Conservation (phyloP, 1,140 invertebrate genomes). For the Diachasma alloeum region DNA sequence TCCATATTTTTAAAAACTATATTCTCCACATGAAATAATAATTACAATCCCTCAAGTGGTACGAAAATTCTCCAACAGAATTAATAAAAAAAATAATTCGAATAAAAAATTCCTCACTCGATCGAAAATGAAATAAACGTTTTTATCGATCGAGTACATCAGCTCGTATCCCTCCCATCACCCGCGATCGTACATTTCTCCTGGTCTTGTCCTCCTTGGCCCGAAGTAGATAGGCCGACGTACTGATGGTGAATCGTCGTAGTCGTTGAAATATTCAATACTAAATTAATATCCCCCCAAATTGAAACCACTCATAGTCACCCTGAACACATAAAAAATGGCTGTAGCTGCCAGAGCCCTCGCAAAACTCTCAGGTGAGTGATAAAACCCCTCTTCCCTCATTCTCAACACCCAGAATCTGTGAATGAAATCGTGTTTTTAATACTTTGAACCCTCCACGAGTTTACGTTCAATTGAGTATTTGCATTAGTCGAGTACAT, state of each 20-base stretch:
- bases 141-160: too few species aligned
- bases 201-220: constrained; percentile 43
- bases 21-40: too few species aligned
- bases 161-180: too few species aligned
- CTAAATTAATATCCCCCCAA: neutral
- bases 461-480: neutral
- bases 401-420: too few species aligned
- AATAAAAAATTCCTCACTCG: too few species aligned
- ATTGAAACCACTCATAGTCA: constrained; percentile 29
- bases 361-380: constrained; percentile 59
- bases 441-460: neutral
- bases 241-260: constrained; percentile 50
- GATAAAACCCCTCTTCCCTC: neutral
- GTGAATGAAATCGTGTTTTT: neutral
- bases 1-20: too few species aligned
- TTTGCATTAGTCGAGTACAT: neutral
- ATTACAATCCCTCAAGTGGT: too few species aligned
- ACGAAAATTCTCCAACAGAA: too few species aligned
- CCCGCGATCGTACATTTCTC: constrained; percentile 27
- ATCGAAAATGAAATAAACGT: too few species aligned
- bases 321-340: constrained; percentile 50
- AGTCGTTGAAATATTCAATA: neutral
- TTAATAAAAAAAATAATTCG: too few species aligned
- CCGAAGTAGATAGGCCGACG: constrained; percentile 40
- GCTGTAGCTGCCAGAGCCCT: constrained; percentile 60